Evolutionary conservation across 2,797 vertebrate species (phyloP), one percentile per base, ranked within the genome.

Genomic region (Eremophila alpestris): DNA sequence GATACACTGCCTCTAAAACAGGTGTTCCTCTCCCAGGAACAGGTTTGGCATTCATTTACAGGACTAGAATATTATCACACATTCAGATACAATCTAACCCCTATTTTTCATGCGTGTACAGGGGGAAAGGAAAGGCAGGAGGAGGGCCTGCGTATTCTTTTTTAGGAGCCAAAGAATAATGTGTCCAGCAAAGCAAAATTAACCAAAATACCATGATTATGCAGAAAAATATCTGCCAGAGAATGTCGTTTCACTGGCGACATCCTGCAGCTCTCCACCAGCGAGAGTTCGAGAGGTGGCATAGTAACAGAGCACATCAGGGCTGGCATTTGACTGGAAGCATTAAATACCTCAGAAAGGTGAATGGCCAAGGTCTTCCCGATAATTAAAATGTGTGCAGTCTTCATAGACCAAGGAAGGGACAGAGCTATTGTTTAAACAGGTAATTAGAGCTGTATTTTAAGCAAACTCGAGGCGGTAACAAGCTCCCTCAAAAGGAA

Each of bases 281-380:
- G 95, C 5, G 11, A n/a, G 79, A 95, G 96, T 97, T 97, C 81
- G 34, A 96, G 95, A 97, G 96, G 97, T 97, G 97, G 96, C 88
- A 36, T 74, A 81, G 96, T 97, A 97, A 97, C 95, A 97, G 97
- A 97, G 97, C 94, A 94, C 96, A 96, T 89, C 94, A 83, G 96
- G 96, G 97, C 96, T 95, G 96, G 95, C 96, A 95, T 98, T 97
- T 97, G 97, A 98, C 97, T 97, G 94, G 95, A 96, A 97, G 95
- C 95, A 97, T 98, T 98, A 98, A 97, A 96, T 94, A 96, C 94
- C 95, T 97, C 74, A n/a, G 97, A 94, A 97, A 97, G 95, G 97
- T 97, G 97, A 98, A 97, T 93, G 89, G 92, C 95, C 94, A 97
- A 96, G 96, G 95, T 97, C 97, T 92, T 90, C 89, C 89, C 45